Base-by-base conservation (phyloP, 2,797 vertebrate genomes). In the Allobates femoralis region DNA sequence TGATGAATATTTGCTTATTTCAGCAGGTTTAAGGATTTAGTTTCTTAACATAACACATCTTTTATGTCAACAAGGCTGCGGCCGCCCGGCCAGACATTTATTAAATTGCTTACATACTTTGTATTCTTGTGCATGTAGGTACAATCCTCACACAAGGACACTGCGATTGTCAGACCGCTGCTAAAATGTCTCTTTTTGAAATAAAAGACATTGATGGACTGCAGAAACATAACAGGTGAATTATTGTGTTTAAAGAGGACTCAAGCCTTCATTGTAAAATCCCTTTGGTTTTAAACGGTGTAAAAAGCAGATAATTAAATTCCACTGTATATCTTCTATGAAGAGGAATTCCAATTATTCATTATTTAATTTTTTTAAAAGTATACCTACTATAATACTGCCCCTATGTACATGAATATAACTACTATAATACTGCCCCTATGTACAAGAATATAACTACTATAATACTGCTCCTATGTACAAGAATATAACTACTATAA, bases 1-100 rank as follows among this genome's bases (percentile, higher is more conserved):
- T 83, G 37, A 83, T 74, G 10, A 74, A 55, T 34, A 18, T 60
- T 74, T 79, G 26, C 69, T 41, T 46, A 30, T 83, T 83, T 74
- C 69, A 74, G 81, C 67, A 60, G 66, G 55, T 58, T 83, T 37
- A 58, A 34, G 8, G 34, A 55, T 56, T 55, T 83, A 23, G 28
- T 74, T 83, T 74, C 16, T 41, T 28, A 26, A 46, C 56, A 71
- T 60, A 69, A 64, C 32, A 81, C 50, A 16, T 58, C 51, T 46
- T 28, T 37, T 41, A 66, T 26, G 55, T 74, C 81, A 60, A 46
- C 53, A 26, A 60, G 81, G 74, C n/a, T 16, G 16, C 18, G 10
- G 32, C 7, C n/a, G 60, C 81, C 80, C 51, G 28, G 53, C 32
- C 53, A 58, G 56, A 67, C 67, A 74, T 74, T 83, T 71, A 58